Conservation (phyloP, 2,797 vertebrate species). For the Halcyon smyrnensis region DNA sequence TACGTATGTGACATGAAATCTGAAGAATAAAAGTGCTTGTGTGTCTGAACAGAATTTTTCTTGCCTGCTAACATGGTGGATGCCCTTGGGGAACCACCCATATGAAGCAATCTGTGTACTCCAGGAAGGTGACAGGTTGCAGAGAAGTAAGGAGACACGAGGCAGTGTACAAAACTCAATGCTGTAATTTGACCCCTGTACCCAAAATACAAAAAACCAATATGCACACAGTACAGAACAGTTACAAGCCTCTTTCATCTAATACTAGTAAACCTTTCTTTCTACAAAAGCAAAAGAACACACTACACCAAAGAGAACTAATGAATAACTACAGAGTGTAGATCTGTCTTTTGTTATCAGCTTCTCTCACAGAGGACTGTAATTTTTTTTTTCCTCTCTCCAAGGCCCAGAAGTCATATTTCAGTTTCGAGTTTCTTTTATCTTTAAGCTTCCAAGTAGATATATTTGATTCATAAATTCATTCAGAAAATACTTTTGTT, state of each 20-base stretch:
- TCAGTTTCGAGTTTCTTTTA: conserved; percentile 43
- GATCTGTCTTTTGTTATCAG: conserved; percentile 49
- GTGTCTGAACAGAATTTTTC: neutral
- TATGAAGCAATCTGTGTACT: neutral
- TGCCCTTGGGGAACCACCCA: neutral
- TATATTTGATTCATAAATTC: conserved; percentile 63
- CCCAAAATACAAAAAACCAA: neutral
- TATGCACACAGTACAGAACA: neutral
- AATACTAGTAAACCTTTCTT: neutral
- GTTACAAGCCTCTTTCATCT: neutral
- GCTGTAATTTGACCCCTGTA: neutral
- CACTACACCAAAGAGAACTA: neutral
- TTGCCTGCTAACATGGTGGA: neutral
- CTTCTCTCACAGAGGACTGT: neutral
- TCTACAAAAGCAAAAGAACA: neutral
- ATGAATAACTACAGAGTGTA: conserved; percentile 2
- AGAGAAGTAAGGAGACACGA: neutral
- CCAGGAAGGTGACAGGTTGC: neutral
- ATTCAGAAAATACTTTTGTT: conserved; percentile 42
- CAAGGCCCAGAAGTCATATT: conserved; percentile 41
- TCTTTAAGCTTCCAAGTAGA: conserved; percentile 55
- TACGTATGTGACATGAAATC: neutral
- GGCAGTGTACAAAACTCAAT: neutral
- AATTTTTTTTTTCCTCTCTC: neutral
- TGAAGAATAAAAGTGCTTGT: neutral